Base-by-base conservation (phyloP, 2,113 vertebrate genomes). In the Galeopterus variegatus region DNA sequence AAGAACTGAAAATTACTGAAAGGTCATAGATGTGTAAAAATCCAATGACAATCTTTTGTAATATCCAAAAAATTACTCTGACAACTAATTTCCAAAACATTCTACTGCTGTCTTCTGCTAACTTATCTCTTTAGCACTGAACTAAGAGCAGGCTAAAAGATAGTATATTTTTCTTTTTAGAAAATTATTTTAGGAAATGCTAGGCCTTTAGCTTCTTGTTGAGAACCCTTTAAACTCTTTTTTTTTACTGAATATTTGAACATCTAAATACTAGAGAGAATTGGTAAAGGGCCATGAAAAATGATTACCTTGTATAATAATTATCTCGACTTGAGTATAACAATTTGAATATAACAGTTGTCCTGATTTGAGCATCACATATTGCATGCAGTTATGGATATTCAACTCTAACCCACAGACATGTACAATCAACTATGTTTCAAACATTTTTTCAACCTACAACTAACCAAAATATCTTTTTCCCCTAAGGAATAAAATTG, bases 1-100 rank as follows among this genome's bases (percentile, higher is more conserved):
- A 89, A 88, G n/a, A 94, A 82, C 21, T 62, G 72, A 90, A 94
- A 97, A 95, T 93, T 65, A 95, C 14, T 75, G 28, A 89, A 97
- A 96, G 2, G 24, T 91, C 70, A 95, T 41, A 23, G 45, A 83
- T 83, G 50, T 84, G 76, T 94, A 88, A 93, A 96, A 97, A 82
- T 69, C 18, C 58, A 95, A 48, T 95, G 82, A 72, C 5, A 64
- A 69, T 70, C 5, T 76, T 73, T 82, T 95, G 54, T 72, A 75
- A 75, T 79, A 69, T 80, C 9, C 7, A 8, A 69, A 62, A 94
- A 76, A 50, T 88, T 76, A 75, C 10, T 76, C 10, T n/a, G 77
- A 75, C 6, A 94, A 86, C 82, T 85, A 83, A 92, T 67, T 93
- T 94, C 26, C 5, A 75, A 73, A 64, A 62, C 28, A 85, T 65